Conservation (phyloP, 1,140 invertebrate genomes). For the Ceratosolen solmsi region DNA sequence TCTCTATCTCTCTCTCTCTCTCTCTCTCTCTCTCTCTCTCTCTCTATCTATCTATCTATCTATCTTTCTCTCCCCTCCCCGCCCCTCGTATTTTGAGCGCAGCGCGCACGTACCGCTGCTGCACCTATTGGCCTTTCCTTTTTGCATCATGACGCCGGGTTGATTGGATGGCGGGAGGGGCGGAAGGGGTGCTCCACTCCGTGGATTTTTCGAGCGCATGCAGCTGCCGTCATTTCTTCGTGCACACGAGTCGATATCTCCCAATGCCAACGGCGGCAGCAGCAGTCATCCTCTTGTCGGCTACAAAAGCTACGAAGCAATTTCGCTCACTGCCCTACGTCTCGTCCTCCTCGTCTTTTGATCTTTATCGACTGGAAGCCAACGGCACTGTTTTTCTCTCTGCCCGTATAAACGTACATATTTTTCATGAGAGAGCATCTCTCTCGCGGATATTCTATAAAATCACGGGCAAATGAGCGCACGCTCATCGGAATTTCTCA, state of each 20-base stretch:
- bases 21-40: not conserved
- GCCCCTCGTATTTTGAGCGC: not conserved
- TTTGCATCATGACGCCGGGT: not conserved
- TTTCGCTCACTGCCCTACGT: not conserved
- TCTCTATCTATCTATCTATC: not conserved
- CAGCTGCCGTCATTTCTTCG: not conserved
- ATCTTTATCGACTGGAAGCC: not conserved
- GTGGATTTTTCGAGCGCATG: not conserved
- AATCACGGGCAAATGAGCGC: not conserved
- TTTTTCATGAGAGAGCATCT: not conserved
- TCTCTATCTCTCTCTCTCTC: not conserved
- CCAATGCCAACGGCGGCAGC: not conserved
- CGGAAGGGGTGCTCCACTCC: not conserved
- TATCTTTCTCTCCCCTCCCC: not conserved
- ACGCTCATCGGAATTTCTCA: not conserved
- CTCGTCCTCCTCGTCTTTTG: not conserved
- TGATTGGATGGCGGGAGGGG: not conserved
- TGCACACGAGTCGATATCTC: not conserved
- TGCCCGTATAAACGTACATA: not conserved
- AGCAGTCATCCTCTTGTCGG: not conserved
- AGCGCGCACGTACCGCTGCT: slow-evolving; percentile 1
- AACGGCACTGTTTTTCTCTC: not conserved
- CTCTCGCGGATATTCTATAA: not conserved
- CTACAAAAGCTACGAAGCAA: not conserved
- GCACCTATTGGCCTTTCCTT: not conserved